Conservation (phyloP, 2,888 invertebrate genomes). For the Volucella zonaria region DNA sequence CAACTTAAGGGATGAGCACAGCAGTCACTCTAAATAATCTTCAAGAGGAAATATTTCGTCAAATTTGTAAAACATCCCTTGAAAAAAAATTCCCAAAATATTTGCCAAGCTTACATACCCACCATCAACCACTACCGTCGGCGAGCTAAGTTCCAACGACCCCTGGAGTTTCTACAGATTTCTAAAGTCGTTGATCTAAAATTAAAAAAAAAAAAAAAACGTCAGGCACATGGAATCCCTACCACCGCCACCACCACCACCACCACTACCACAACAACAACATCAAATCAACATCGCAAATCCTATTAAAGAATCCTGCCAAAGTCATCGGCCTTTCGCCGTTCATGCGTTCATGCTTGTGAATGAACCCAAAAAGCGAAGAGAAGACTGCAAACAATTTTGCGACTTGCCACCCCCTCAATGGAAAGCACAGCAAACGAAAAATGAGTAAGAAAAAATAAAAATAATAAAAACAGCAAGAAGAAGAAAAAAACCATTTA, state of each 20-base stretch:
- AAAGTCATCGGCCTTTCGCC: slow-evolving; percentile 55
- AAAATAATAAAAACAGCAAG: background rate
- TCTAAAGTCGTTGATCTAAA: slow-evolving; percentile 53
- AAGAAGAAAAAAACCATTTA: slow-evolving; percentile 37
- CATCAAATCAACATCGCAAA: slow-evolving; percentile 37
- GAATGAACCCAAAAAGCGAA: slow-evolving; percentile 41
- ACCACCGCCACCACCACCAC: background rate
- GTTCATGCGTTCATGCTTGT: slow-evolving; percentile 3
- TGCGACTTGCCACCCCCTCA: slow-evolving; percentile 12
- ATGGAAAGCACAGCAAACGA: slow-evolving; percentile 24
- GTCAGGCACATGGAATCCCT: background rate
- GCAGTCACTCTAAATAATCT: background rate
- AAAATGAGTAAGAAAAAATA: slow-evolving; percentile 21
- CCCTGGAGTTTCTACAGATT: slow-evolving; percentile 23
- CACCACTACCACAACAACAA: background rate
- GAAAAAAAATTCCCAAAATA: background rate
- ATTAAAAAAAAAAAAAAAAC: slow-evolving; percentile 8
- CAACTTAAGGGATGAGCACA: background rate
- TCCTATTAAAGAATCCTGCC: slow-evolving; percentile 51
- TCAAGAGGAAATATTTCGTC: slow-evolving; percentile 35
- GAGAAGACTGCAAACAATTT: slow-evolving; percentile 38
- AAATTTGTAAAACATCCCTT: slow-evolving; percentile 13
- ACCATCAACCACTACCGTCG: background rate
- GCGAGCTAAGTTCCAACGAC: slow-evolving; percentile 18
- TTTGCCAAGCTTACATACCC: background rate